phyloP scores from a whole-genome alignment of 2,113 vertebrate species.

The Tichodroma muraria region DNA sequence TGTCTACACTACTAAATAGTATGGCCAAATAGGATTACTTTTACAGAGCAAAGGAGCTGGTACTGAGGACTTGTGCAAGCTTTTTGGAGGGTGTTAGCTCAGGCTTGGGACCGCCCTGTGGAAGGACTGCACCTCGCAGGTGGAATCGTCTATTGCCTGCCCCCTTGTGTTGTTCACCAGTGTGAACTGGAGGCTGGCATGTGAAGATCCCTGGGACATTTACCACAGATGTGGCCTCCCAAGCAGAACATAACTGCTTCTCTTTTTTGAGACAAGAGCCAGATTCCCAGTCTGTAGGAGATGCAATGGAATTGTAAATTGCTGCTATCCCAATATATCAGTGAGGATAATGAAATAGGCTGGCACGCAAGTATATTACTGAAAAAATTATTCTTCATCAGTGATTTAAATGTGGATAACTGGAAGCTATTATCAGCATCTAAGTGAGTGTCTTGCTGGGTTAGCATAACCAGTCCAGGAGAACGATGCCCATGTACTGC shows the following conservation, averaged over 20 bases:
- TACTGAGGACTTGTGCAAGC: neutral
- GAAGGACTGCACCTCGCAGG: accelerated
- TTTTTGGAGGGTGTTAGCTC: neutral
- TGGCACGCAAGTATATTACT: neutral
- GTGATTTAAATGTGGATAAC: neutral
- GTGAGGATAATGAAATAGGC: neutral
- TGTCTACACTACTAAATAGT: neutral
- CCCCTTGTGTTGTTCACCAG: neutral
- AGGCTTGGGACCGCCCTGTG: neutral
- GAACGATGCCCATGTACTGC: neutral
- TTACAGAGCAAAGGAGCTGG: neutral
- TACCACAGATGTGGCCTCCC: neutral
- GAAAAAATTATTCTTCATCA: neutral
- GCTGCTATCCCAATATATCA: neutral
- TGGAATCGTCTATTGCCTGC: neutral
- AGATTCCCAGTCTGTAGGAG: neutral
- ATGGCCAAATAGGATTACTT: neutral
- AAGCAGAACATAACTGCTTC: neutral
- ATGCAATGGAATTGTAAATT: neutral
- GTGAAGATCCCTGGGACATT: neutral
- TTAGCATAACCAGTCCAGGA: neutral
- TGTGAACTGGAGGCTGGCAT: neutral
- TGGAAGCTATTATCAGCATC: neutral
- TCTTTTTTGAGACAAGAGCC: neutral
- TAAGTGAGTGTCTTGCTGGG: neutral